These are phyloP conservation scores for Amphiura filiformis DNA, from an alignment of 35 echinoderm and acorn worm genomes.

Conservation along the genomic window DNA sequence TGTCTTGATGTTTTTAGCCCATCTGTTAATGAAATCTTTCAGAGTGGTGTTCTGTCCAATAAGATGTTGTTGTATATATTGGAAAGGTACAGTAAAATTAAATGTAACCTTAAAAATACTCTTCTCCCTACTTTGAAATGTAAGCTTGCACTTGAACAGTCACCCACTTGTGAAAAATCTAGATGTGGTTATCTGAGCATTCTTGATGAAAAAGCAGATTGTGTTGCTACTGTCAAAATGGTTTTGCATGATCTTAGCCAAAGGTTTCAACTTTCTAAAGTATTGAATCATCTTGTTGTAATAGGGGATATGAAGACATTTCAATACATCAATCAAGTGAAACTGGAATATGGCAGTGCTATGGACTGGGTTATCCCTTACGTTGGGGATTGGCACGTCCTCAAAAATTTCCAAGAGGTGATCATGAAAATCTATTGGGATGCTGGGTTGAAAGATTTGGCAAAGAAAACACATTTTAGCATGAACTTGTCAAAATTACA, in stretches of 20 bases:
- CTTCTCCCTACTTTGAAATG: slow-evolving; percentile 36
- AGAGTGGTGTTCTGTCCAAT: background rate
- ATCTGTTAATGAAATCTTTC: background rate
- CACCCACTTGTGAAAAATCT: slow-evolving; percentile 36
- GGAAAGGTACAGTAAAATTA: background rate
- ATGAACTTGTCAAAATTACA: slow-evolving; percentile 4
- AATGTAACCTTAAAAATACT: background rate
- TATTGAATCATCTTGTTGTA: slow-evolving; percentile 61
- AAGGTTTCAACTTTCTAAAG: background rate
- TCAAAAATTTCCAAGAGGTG: slow-evolving; percentile 60
- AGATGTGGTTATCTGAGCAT: slow-evolving; percentile 39
- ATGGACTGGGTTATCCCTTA: slow-evolving; percentile 70
- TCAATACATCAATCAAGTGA: slow-evolving; percentile 36
- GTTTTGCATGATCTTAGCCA: background rate
- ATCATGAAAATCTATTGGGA: slow-evolving; percentile 71
- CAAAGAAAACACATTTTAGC: slow-evolving; percentile 34
- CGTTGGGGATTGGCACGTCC: slow-evolving; percentile 73
- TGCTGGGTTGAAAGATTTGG: slow-evolving; percentile 52
- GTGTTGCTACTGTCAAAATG: background rate
- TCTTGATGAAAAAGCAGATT: slow-evolving; percentile 41
- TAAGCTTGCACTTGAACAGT: slow-evolving; percentile 19
- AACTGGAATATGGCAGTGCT: slow-evolving; percentile 58
- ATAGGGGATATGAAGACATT: slow-evolving; percentile 65
- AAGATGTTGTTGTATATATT: slow-evolving; percentile 8
- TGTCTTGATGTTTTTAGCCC: background rate